Base-by-base conservation (phyloP, 30 jellyfish, hydroid and myxozoan genomes). In the Aurelia sp. region DNA sequence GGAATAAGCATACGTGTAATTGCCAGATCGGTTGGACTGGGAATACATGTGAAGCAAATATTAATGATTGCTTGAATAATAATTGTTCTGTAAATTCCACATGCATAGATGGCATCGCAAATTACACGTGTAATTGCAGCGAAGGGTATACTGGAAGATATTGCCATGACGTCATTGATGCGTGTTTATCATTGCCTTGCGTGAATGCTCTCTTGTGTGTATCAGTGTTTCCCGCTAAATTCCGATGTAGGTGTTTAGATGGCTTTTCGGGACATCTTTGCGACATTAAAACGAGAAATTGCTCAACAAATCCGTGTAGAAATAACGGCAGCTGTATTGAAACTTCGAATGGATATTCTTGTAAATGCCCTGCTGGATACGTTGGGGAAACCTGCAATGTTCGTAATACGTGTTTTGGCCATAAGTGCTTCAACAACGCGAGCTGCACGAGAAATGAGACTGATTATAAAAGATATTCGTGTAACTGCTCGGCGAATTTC, bases 21-120 rank as follows among this genome's bases (percentile, higher is more conserved):
- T 87, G 96, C 40, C 78, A 78, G 33, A 73, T 21, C 22, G 97
- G 97, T 51, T 91, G 91, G 88, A 66, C 93, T 31, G 97, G 97
- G 8, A 13, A 8, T 10, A 72, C 81, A 6, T 91, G 97, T 57
- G 90, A 85, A 18, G 23, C 35, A 3, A 88, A 84, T 62, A 71
- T 91, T 4, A 62, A 91, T 74, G 96, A 85, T 59, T 91, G 97
- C 65, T 8, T 35, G 4, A 62, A 55, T n/a, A 65, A 68, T 66
- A 77, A 71, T 21, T 71, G 86, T 64, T 72, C 86, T 41, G 76
- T 22, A 4, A 72, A 84, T 50, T 84, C 93, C 27, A 84, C 87
- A 15, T 84, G 95, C 89, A 63, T 86, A 27, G 95, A 86, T 59
- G 95, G 89, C 7, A 68, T 86, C 33, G 86, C 79, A 16, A 74